Percentiles rank a stretch among this genome's conserved stretches.
Evolutionary conservation across 1,140 invertebrate species (phyloP).

Genomic region (Euglossa dilemma): DNA sequence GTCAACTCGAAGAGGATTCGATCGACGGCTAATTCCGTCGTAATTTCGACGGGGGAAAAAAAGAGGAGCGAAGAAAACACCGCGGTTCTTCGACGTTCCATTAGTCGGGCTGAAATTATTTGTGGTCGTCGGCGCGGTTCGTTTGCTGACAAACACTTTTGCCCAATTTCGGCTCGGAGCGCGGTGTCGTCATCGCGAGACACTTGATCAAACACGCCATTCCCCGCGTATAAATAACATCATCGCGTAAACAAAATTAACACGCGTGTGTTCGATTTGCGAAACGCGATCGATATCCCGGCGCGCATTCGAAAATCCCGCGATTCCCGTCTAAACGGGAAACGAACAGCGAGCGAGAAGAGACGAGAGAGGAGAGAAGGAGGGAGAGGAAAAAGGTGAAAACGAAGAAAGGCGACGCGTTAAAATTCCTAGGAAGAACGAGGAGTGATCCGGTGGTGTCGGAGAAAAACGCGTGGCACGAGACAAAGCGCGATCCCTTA

Average conservation of each 20-base stretch:
- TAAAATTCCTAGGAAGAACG: not conserved
- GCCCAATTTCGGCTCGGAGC: constrained; percentile 55
- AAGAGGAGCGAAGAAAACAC: not conserved
- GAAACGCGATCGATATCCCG: constrained; percentile 25
- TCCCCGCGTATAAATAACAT: constrained; percentile 63
- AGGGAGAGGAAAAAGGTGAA: not conserved
- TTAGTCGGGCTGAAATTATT: constrained; percentile 62
- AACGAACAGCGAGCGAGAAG: not conserved
- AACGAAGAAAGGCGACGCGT: not conserved
- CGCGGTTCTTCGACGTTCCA: constrained; percentile 31
- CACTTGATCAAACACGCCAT: constrained; percentile 67
- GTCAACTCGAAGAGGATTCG: not conserved
- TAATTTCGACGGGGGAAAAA: too few species aligned
- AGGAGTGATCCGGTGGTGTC: too few species aligned
- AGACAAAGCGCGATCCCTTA: constrained; percentile 1
- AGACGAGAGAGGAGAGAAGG: not conserved
- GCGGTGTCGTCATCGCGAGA: constrained; percentile 62
- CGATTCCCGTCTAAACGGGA: too few species aligned
- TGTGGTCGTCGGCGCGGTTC: constrained; percentile 53
- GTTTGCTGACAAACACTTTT: constrained; percentile 65
- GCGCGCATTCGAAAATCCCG: too few species aligned
- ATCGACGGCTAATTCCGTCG: not conserved
- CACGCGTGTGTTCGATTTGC: constrained; percentile 46
- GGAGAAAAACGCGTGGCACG: not conserved
- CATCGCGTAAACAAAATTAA: constrained; percentile 69